Conservation (phyloP, 2,113 vertebrate genomes). For the Vulpes vulpes region DNA sequence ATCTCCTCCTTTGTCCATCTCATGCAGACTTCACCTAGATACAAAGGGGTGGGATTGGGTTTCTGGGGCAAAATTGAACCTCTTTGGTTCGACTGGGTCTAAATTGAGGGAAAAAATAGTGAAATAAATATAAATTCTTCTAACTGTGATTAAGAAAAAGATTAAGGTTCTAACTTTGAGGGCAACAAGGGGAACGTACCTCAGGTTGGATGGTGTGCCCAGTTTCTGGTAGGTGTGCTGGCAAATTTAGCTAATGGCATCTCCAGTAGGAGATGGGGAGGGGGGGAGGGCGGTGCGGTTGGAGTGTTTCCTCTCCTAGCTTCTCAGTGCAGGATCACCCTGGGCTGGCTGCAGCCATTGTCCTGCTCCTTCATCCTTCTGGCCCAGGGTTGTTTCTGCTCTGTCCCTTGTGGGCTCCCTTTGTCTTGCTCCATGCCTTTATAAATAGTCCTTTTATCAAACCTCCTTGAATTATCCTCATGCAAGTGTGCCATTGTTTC, state of each 20-base stretch:
- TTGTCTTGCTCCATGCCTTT: background rate
- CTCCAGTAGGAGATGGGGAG: background rate
- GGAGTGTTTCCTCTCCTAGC: background rate
- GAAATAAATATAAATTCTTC: background rate
- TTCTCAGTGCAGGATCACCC: background rate
- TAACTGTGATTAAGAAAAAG: background rate
- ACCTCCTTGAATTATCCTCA: constrained; percentile 46
- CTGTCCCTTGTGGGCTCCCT: background rate
- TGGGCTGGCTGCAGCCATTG: background rate
- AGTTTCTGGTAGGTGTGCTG: background rate
- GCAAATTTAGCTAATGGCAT: background rate
- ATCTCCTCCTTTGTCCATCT: background rate
- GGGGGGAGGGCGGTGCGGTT: background rate
- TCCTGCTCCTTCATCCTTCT: background rate
- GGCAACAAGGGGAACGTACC: background rate
- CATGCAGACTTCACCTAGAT: background rate
- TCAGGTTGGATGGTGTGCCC: background rate
- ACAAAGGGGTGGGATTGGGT: background rate
- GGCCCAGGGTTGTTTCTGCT: background rate
- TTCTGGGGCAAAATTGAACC: background rate
- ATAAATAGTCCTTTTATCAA: constrained; percentile 28
- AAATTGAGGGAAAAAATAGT: background rate
- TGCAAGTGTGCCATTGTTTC: constrained; percentile 61
- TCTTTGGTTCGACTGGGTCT: background rate
- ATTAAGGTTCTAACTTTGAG: background rate